Conservation (phyloP, 2,113 vertebrate species). For the Neodon shergylaensis region DNA sequence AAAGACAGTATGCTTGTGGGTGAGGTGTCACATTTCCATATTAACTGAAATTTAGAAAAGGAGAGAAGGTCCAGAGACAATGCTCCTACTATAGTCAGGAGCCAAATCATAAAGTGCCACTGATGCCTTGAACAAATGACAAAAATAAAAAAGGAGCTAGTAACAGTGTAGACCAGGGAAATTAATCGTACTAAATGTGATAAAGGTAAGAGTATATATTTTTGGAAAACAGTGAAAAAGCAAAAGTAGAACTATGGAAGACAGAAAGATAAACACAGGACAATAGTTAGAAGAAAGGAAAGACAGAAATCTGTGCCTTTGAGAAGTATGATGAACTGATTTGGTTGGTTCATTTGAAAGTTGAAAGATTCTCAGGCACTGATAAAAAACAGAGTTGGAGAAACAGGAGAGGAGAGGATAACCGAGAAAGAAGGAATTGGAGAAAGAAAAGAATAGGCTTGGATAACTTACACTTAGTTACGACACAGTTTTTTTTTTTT, state of each 20-base stretch:
- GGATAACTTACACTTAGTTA: background rate
- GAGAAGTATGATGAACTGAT: background rate
- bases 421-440: background rate
- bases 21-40: background rate
- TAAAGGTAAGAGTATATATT: background rate
- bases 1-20: accelerated
- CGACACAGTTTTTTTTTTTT: background rate
- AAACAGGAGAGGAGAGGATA: background rate
- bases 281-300: background rate
- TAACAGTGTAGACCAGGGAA: background rate
- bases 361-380: background rate
- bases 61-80: background rate
- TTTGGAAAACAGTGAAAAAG: background rate
- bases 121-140: background rate
- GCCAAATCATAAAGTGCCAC: background rate
- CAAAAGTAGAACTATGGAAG: background rate
- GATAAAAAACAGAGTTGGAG: background rate
- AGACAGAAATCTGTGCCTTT: background rate
- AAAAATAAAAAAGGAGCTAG: background rate
- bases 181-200: background rate
- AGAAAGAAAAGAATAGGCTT: background rate
- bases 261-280: background rate
- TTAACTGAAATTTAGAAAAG: background rate
- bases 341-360: background rate
- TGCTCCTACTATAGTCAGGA: background rate